Base-by-base conservation (phyloP, 2,113 vertebrate genomes). In the Phylloscopus trochiloides region DNA sequence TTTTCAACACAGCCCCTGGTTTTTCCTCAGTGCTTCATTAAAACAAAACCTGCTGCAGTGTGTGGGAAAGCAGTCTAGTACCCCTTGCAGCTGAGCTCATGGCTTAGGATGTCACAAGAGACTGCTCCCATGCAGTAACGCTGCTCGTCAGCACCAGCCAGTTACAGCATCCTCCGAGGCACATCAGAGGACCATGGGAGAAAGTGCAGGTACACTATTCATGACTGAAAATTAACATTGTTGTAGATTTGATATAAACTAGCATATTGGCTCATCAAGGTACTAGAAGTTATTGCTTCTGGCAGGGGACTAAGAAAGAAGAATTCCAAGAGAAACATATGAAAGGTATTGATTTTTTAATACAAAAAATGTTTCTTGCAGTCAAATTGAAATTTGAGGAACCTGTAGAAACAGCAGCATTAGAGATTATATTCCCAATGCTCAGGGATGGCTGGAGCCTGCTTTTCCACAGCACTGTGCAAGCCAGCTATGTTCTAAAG, bases 221-320 rank as follows among this genome's bases (percentile, higher is more conserved):
- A 91, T 55, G 72, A 78, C 17, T 90, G 66, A 70, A 88, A 96
- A 81, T 92, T 76, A 94, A 95, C 88, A 78, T 32, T 7, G 21
- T 72, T 28, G 92, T 62, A 80, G 79, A 93, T 81, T 93, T 96
- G 74, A 96, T 58, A 67, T 40, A 75, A 97, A 90, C 59, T 76
- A 74, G 42, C 28, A 48, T 81, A 82, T 72, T 90, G 81, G 32
- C 77, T n/a, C 43, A 83, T 92, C 29, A 34, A 36, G 26, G 57
- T 63, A 85, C 57, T 86, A 75, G 17, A 79, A 96, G 61, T 32
- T 91, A 80, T 40, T 95, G 45, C 73, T 92, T 77, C 84, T 96
- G 79, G 59, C 57, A 91, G 31, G 61, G 32, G 24, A 71, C 28
- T 73, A 86, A 43, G 68, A 67, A 87, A 66, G 57, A 43, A 94